Percentiles rank a stretch among this genome's conserved stretches.
Conservation (phyloP, 2,888 invertebrate genomes). For the Ligdia adustata region DNA sequence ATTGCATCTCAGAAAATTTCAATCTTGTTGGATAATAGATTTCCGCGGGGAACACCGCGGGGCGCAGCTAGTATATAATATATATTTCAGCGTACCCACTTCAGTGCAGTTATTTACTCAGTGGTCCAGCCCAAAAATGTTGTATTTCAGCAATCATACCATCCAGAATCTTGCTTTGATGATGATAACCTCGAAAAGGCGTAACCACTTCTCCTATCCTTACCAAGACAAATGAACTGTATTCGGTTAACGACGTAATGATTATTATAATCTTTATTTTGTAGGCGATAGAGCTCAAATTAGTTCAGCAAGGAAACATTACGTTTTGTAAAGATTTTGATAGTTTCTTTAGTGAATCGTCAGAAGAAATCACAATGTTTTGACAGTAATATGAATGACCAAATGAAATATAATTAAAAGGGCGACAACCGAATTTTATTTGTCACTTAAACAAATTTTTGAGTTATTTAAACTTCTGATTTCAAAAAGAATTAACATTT, state of each 20-base stretch:
- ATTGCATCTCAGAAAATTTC: too few species aligned
- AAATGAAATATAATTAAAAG: too few species aligned
- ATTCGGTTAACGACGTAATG: background rate
- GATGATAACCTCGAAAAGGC: slow-evolving; percentile 62
- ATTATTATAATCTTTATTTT: background rate
- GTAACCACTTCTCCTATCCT: slow-evolving; percentile 46
- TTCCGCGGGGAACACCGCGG: too few species aligned
- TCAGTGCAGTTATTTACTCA: background rate
- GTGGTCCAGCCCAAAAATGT: background rate
- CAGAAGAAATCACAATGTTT: slow-evolving; percentile 4
- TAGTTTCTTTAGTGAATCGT: slow-evolving; percentile 12
- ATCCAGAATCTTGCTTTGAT: slow-evolving; percentile 42
- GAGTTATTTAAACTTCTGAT: too few species aligned
- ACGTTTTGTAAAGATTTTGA: slow-evolving; percentile 7
- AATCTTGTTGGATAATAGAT: too few species aligned
- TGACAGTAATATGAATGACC: too few species aligned
- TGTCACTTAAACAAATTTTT: background rate
- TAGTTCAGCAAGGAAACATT: background rate
- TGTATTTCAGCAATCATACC: slow-evolving; percentile 39
- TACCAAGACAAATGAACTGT: slow-evolving; percentile 63
- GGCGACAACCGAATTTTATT: too few species aligned
- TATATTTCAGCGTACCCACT: too few species aligned
- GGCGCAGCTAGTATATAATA: too few species aligned
- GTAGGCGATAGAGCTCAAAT: slow-evolving; percentile 6
- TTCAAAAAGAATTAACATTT: too few species aligned